Base-by-base conservation (phyloP, 2,113 vertebrate genomes). In the Misgurnus anguillicaudatus region DNA sequence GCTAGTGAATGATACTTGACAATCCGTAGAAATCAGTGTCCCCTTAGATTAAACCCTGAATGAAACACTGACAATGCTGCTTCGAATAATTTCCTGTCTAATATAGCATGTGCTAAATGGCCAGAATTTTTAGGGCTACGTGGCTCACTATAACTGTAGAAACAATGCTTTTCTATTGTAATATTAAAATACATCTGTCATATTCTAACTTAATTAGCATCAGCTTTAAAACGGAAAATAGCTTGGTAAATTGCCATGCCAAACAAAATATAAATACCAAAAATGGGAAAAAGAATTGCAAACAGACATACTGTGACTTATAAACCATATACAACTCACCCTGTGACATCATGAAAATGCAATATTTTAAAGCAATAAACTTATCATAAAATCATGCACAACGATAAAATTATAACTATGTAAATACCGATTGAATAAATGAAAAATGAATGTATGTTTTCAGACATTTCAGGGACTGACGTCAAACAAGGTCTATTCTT, bases 31-130 rank as follows among this genome's bases (percentile, higher is more conserved):
- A 51, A 24, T 45, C 60, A 39, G 67, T 74, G 41, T 72, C n/a
- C 42, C 21, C 7, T 87, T 86, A 85, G 62, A 60, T n/a, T 14
- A 24, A 41, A 55, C 14, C 62, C 55, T 57, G 81, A 90, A 87
- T 87, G 84, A 79, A 79, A 70, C 69, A 77, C 65, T 83, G 71
- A 84, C 41, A 67, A 86, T 88, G 88, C 89, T 89, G 90, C 92
- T 93, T 89, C 64, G 83, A 80, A 83, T 63, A 86, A 88, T 87
- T 88, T 90, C 58, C 75, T 83, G 86, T 87, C 82, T 84, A 90
- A 86, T 89, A 80, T 79, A 81, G 92, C 92, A 94, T 93, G 92
- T 80, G 38, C 53, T 82, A 85, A 86, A 85, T 63, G 81, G 85
- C 65, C 84, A 79, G 69, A 81, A 58, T 81, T 87, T 89, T 68